These are phyloP conservation scores for Agrochola macilenta DNA, from an alignment of 2,888 invertebrate genomes.

Conservation along the genomic window DNA sequence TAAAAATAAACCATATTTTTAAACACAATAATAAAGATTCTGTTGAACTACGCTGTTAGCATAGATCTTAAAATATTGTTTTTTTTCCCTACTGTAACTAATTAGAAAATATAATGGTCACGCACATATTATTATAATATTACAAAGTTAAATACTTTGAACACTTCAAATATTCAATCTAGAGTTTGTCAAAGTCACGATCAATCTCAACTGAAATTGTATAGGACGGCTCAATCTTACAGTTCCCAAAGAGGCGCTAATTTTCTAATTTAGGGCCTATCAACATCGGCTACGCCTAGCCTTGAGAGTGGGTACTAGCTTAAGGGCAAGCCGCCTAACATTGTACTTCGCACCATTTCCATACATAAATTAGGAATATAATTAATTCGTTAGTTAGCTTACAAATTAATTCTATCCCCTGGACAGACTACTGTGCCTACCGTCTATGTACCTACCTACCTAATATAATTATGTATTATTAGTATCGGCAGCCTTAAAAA, in stretches of 20 bases:
- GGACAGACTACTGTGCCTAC: constrained; percentile 9
- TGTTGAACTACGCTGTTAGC: not conserved
- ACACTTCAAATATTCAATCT: not conserved
- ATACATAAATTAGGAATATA: constrained; percentile 56
- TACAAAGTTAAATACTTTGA: not conserved
- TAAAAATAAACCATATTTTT: not conserved
- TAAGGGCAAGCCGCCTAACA: constrained; percentile 14
- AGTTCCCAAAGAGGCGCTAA: constrained; percentile 10
- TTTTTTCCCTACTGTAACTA: not conserved
- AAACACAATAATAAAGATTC: not conserved
- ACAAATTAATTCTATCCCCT: constrained; percentile 50
- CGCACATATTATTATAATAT: no score
- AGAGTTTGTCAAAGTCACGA: not conserved
- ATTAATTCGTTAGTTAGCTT: constrained; percentile 49
- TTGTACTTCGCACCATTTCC: constrained; percentile 39
- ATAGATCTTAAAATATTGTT: not conserved
- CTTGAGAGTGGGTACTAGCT: not conserved
- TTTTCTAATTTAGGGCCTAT: constrained; percentile 6
- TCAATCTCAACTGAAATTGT: constrained; percentile 1
- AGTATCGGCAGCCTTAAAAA: not conserved
- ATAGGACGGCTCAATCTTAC: not conserved
- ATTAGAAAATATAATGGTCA: not conserved
- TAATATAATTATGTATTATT: not conserved
- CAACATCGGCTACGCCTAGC: not conserved
- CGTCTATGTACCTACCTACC: not conserved